Percentiles rank a stretch among this genome's conserved stretches.
Evolutionary conservation across 2,113 vertebrate species (phyloP).

Genomic region (human (Homo sapiens)): GRCh38 chr1:178434501-178435000

Average conservation of each 20-base stretch:
- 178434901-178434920: background rate
- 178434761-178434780: background rate
- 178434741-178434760: background rate
- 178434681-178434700: background rate
- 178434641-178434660: background rate
- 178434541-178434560: background rate
- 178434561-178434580: conserved; percentile 9
- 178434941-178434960: conserved; percentile 3
- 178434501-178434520: background rate
- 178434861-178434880: conserved; percentile 17
- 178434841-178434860: background rate
- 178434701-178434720: background rate
- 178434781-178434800: conserved; percentile 1
- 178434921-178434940: background rate
- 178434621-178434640: background rate
- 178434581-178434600: background rate
- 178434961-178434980: conserved; percentile 41
- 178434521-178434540: background rate
- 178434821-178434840: background rate
- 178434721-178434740: conserved; percentile 3
- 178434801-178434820: conserved; percentile 26
- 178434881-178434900: background rate
- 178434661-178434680: background rate
- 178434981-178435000: conserved; percentile 66
- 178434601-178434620: conserved; percentile 37